Evolutionary conservation across 1,140 invertebrate species (phyloP), one percentile per base, ranked within the genome.

Genomic region (Drosophila yakuba): DNA sequence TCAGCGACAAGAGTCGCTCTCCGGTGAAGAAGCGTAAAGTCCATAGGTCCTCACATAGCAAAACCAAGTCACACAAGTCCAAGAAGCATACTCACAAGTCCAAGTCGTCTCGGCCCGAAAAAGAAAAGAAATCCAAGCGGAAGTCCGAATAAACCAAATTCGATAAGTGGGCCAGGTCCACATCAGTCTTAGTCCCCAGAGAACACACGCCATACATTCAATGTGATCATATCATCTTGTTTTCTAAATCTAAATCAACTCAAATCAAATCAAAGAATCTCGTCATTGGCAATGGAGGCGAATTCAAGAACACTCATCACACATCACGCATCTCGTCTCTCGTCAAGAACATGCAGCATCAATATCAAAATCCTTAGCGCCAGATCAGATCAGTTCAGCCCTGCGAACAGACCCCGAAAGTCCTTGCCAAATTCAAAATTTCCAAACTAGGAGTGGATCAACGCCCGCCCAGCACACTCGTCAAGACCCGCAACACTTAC

Each of bases 41-140:
- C 48, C 71, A 83, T 45, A 86, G 60, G 44, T 88, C 81, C 64
- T 57, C 72, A 59, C 58, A 76, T 66, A 54, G 10, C 41, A 85
- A 84, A 62, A 57, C 23, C 61, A 88, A 80, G 56, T 57, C 72
- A 80, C 83, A 89, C 73, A 86, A 82, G 50, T 77, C 72, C 52
- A 86, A 88, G 75, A 86, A 83, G 75, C 83, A 79, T 75, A 76
- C 83, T 59, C 84, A 57, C 63, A 88, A 79, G 44, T 63, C 59
- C 75, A 88, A 86, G 44, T 63, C 63, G 55, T 51, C 61, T 58
- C 67, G 77, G 36, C 38, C 60, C 43, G 59, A 84, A 39, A 86
- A 74, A 45, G 59, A 80, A 47, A 71, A 66, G 28, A 86, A 76
- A 88, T 28, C 41, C 10, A 88, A 80, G 39, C 50, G 55, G 63